Conservation (phyloP, 1,140 invertebrate species). For the Solen grandis region DNA sequence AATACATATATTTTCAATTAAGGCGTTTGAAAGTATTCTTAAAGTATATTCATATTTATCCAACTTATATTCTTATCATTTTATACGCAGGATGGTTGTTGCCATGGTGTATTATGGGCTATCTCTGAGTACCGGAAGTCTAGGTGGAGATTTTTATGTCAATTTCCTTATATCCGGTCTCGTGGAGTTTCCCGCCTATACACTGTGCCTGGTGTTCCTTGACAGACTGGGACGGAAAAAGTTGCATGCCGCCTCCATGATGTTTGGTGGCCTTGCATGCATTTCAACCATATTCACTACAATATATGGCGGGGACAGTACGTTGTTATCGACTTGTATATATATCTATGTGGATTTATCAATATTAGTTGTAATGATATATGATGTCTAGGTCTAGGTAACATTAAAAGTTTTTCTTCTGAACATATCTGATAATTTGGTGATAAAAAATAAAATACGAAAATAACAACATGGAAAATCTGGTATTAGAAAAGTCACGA, state of each 20-base stretch:
- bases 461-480: too few species aligned
- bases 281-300: slow-evolving; percentile 55
- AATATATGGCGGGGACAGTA: slow-evolving; percentile 51
- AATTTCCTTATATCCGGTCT: slow-evolving; percentile 81
- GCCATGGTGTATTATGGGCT: slow-evolving; percentile 85
- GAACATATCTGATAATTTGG: not conserved
- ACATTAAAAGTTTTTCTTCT: not conserved
- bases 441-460: too few species aligned
- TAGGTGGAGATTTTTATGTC: slow-evolving; percentile 73
- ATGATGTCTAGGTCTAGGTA: too few species aligned
- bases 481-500: too few species aligned
- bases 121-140: slow-evolving; percentile 80
- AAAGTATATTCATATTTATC: too few species aligned
- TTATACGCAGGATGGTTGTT: slow-evolving; percentile 67
- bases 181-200: slow-evolving; percentile 87
- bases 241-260: slow-evolving; percentile 55
- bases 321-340: not conserved
- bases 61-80: too few species aligned
- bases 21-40: too few species aligned
- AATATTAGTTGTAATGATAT: too few species aligned
- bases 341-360: too few species aligned
- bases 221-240: slow-evolving; percentile 59
- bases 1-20: too few species aligned
- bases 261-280: slow-evolving; percentile 58
- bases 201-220: slow-evolving; percentile 57